Evolutionary conservation across 2,113 vertebrate species (phyloP).

Genomic region (Tylochromis polylepis): DNA sequence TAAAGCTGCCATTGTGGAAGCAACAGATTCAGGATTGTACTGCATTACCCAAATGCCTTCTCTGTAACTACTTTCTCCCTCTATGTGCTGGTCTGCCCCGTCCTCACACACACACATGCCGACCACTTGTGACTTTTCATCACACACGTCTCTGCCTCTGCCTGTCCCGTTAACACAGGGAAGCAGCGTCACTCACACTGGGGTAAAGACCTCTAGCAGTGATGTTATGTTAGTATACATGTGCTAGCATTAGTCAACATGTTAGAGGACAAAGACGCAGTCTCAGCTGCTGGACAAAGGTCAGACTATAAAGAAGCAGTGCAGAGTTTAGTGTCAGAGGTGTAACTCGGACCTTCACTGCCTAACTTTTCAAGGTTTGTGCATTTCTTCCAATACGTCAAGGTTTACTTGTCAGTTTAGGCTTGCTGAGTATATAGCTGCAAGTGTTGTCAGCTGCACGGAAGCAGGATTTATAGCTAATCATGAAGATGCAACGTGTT

Average conservation of each 20-base stretch:
- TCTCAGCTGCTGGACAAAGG: conserved; percentile 27
- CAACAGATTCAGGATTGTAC: background rate
- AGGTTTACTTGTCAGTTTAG: background rate
- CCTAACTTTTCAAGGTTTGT: conserved; percentile 46
- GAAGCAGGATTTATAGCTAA: background rate
- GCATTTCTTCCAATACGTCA: background rate
- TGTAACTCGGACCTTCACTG: conserved; percentile 7
- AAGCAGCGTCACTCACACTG: background rate
- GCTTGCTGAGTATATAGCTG: background rate
- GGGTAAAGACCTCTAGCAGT: conserved; percentile 1
- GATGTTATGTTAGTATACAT: conserved; percentile 23
- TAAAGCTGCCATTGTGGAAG: background rate
- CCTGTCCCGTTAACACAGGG: conserved; percentile 13
- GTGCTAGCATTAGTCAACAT: conserved; percentile 16
- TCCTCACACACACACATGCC: conserved; percentile 22
- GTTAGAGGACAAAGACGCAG: conserved; percentile 4
- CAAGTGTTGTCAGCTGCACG: background rate
- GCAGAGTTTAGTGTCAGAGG: background rate
- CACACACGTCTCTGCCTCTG: conserved; percentile 43
- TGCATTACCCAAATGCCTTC: background rate
- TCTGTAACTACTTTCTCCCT: conserved; percentile 20
- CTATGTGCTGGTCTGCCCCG: conserved; percentile 1
- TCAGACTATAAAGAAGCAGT: conserved; percentile 10
- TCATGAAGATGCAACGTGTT: background rate
- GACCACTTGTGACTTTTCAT: conserved; percentile 72